Evolutionary conservation across 2,113 vertebrate genomes (phyloP).

Genomic region (Sceloporus tristichus): DNA sequence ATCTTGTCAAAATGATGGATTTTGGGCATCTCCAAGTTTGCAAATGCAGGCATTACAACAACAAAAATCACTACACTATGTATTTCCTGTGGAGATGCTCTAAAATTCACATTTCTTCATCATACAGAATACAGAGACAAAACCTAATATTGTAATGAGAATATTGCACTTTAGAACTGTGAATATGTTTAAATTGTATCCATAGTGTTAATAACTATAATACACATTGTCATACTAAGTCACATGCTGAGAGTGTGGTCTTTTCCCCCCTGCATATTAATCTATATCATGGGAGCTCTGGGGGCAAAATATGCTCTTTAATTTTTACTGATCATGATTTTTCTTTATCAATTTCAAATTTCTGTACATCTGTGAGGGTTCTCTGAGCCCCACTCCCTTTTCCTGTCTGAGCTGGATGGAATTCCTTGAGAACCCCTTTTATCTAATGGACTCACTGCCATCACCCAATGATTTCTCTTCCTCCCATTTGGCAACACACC

Average conservation of each 20-base stretch:
- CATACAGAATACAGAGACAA: too few relatives aligned
- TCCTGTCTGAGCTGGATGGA: too few relatives aligned
- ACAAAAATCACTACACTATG: background rate
- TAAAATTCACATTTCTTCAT: background rate
- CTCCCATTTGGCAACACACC: too few relatives aligned
- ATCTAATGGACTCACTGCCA: too few relatives aligned
- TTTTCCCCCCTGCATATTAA: background rate
- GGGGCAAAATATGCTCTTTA: background rate
- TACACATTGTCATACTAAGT: background rate
- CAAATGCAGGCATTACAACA: background rate
- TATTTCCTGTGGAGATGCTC: background rate
- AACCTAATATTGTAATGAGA: background rate
- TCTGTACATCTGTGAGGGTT: too few relatives aligned
- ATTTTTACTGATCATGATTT: background rate
- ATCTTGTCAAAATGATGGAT: background rate
- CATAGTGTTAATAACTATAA: constrained; percentile 1
- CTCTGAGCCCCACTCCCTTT: too few relatives aligned
- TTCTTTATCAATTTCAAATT: too few relatives aligned
- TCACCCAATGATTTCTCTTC: too few relatives aligned
- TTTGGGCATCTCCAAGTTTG: background rate
- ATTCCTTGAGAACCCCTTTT: too few relatives aligned
- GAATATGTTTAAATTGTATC: background rate
- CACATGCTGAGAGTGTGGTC: background rate
- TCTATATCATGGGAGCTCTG: constrained; percentile 26
- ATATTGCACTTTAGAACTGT: constrained; percentile 6